Conservation (phyloP, 2,797 vertebrate genomes). For the Arctocebus calabarensis region DNA sequence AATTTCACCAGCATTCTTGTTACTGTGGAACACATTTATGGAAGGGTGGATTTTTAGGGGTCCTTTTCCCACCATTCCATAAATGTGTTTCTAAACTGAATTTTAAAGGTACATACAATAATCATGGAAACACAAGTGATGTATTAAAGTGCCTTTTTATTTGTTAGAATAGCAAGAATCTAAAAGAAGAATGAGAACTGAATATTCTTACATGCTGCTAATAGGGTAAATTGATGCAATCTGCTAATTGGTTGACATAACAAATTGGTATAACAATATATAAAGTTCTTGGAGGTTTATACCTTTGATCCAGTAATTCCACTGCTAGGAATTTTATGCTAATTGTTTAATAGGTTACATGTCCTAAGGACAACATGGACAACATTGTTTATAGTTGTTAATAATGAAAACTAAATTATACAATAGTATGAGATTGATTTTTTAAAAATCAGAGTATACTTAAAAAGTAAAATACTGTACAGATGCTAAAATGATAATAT, state of each 20-base stretch:
- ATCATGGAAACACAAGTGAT: not conserved
- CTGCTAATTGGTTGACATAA: not conserved
- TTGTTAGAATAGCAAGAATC: not conserved
- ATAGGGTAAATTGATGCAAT: not conserved
- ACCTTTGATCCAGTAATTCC: not conserved
- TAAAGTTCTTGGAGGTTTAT: not conserved
- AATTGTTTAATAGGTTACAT: not conserved
- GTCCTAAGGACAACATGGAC: not conserved
- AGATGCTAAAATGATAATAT: not conserved
- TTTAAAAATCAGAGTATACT: not conserved
- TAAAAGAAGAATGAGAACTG: not conserved
- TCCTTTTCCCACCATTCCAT: not conserved
- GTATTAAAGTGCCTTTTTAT: not conserved
- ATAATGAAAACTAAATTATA: conserved; percentile 29
- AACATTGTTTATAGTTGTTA: not conserved
- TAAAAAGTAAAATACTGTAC: conserved; percentile 17
- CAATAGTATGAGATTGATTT: not conserved
- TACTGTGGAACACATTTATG: not conserved
- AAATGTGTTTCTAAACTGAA: not conserved
- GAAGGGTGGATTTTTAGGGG: not conserved
- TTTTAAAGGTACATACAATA: not conserved
- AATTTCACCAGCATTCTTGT: not conserved
- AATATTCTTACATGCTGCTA: not conserved
- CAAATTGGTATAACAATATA: not conserved
- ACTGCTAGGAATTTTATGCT: not conserved